Base-by-base conservation (phyloP, 2,888 invertebrate genomes). In the Molorchus minor region DNA sequence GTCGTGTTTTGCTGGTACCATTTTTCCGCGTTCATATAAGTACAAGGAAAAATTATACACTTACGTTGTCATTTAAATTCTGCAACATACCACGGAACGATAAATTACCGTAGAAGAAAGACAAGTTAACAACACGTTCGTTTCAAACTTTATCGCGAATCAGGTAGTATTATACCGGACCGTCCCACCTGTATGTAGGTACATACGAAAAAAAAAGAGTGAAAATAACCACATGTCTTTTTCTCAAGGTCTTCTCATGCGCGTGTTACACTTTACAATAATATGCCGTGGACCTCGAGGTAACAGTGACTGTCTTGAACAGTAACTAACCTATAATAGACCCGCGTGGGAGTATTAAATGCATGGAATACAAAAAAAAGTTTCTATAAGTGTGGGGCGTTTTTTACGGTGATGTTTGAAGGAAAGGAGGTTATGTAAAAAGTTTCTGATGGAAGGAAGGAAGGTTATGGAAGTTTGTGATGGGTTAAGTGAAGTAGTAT, bases 181-280 rank as follows among this genome's bases (percentile, higher is more conserved):
- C 20, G 13, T 4, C 35, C 19, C 47, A 19, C 35, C 47, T 47
- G 33, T 47, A 12, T 35, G 17, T 19, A 13, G 33, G n/a, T n/a
- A n/a, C n/a, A n/a, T n/a, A n/a, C n/a, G n/a, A n/a, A n/a, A n/a
- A 46, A 21, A 36, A 8, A 36, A 47, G 13, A 19, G 35, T 36
- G 36, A 47, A 47, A 47, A 47, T 47, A 35, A 35, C 19, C 47
- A 20, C 35, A 8, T 47, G 47, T 46, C 19, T 19, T 17, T 46
- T 21, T 47, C 21, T 20, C 47, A 36, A 47, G 47, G 36, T 12
- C 47, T 36, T 47, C 21, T 3, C 12, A 8, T 19, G 16, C 46
- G 33, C 16, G 46, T 33, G 46, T 46, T 46, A 46, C 33, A 33
- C 19, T 25, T 25, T 8, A 8, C 25, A 8, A 25, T 8, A 25